A percentile compares a stretch with the other conserved stretches of the same genome.
phyloP scores from a whole-genome alignment of 2,113 vertebrate species.

The Tamias sibiricus region DNA sequence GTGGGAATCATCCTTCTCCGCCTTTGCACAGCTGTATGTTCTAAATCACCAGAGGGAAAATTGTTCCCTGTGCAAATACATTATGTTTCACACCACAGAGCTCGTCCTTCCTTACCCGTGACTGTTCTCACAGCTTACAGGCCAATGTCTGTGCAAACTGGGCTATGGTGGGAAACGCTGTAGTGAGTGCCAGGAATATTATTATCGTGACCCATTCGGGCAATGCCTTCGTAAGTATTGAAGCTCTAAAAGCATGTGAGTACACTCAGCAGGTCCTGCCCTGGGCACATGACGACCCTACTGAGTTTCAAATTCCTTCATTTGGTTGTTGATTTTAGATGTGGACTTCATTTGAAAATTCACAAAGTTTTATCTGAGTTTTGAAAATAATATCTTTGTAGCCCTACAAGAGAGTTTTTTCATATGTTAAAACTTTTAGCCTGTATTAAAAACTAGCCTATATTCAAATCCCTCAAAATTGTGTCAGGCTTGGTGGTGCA shows the following conservation, averaged over 20 bases:
- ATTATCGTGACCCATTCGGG: constrained; percentile 88
- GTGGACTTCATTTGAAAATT: background rate
- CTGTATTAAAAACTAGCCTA: background rate
- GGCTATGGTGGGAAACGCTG: constrained; percentile 89
- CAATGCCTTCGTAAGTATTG: constrained; percentile 88
- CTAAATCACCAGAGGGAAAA: constrained; percentile 65
- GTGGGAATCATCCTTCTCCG: constrained; percentile 57
- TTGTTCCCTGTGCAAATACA: constrained; percentile 42
- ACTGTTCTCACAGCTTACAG: constrained; percentile 89
- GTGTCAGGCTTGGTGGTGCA: background rate
- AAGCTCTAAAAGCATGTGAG: background rate
- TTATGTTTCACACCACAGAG: background rate
- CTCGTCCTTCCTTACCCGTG: constrained; percentile 46
- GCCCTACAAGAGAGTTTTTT: background rate
- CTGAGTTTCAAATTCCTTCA: background rate
- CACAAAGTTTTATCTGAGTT: background rate
- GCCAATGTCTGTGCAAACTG: constrained; percentile 89
- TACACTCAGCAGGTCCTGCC: background rate
- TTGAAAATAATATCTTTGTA: background rate
- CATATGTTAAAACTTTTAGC: background rate
- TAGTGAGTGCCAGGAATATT: constrained; percentile 89
- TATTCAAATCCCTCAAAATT: background rate
- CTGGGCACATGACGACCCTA: background rate
- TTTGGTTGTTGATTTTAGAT: background rate
- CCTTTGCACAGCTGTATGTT: constrained; percentile 42